phyloP scores from a whole-genome alignment of 2,888 invertebrate species.

The Gibbula magus region DNA sequence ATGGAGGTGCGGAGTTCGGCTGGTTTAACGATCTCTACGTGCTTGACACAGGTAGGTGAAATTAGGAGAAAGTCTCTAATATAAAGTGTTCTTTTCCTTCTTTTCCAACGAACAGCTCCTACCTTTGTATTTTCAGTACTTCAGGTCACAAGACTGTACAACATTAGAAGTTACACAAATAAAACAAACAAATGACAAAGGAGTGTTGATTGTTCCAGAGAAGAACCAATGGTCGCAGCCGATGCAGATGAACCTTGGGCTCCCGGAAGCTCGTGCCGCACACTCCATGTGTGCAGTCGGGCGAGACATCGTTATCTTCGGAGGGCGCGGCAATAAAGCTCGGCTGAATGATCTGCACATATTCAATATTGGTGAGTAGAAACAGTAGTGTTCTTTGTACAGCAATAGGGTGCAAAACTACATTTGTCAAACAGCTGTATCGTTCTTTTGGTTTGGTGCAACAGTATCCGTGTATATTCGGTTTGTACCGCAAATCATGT shows the following conservation, averaged over 20 bases:
- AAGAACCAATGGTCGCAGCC: slow-evolving; percentile 69
- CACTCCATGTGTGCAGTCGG: slow-evolving; percentile 69
- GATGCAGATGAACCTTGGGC: slow-evolving; percentile 71
- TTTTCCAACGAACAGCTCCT: not conserved
- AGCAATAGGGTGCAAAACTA: too few species aligned
- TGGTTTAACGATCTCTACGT: slow-evolving; percentile 74
- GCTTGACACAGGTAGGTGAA: slow-evolving; percentile 64
- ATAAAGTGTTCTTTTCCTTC: not conserved
- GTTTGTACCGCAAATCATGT: too few species aligned
- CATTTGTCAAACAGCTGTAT: too few species aligned
- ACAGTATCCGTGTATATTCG: too few species aligned
- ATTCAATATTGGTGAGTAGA: slow-evolving; percentile 68
- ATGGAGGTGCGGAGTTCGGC: slow-evolving; percentile 70
- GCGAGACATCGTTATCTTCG: slow-evolving; percentile 69
- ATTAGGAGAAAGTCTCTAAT: too few species aligned
- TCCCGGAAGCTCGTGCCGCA: slow-evolving; percentile 71
- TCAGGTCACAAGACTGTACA: not conserved
- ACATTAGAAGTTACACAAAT: not conserved
- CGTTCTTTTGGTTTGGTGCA: too few species aligned
- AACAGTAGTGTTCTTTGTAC: too few species aligned
- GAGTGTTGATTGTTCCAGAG: slow-evolving; percentile 43
- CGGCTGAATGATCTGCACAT: slow-evolving; percentile 72
- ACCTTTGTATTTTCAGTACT: not conserved
- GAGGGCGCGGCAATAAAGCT: slow-evolving; percentile 69
- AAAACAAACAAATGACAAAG: not conserved